phyloP scores from a whole-genome alignment of 2,797 vertebrate species.

The Mormyrus hasselquistii region DNA sequence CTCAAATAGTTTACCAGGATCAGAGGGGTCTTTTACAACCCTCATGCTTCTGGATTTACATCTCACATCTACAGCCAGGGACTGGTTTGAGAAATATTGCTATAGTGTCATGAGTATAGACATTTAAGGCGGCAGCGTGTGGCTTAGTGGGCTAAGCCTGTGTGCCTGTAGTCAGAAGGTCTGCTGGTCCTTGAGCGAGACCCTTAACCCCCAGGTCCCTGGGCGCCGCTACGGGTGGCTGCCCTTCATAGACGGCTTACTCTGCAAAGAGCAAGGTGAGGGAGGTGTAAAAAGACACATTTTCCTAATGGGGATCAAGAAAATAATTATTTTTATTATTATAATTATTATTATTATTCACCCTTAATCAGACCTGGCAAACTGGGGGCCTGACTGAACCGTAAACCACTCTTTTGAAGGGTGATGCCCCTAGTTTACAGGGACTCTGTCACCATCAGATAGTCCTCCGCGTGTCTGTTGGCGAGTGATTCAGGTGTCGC shows the following conservation, averaged over 20 bases:
- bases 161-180: too few relatives aligned
- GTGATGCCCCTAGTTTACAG: not conserved
- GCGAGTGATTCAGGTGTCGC: not conserved
- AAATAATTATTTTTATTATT: not conserved
- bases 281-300: too few relatives aligned
- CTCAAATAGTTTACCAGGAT: too few relatives aligned
- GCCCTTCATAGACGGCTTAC: too few relatives aligned
- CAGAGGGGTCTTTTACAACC: too few relatives aligned
- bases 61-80: not conserved
- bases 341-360: not conserved
- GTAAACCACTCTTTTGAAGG: not conserved
- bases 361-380: not conserved
- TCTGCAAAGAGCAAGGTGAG: too few relatives aligned
- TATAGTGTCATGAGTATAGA: not conserved
- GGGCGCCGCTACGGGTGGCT: too few relatives aligned
- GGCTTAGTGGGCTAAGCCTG: too few relatives aligned
- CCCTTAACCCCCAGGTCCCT: too few relatives aligned
- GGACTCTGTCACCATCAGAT: not conserved
- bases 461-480: not conserved
- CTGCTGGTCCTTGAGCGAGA: too few relatives aligned
- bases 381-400: not conserved
- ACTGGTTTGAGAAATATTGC: not conserved
- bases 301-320: not conserved
- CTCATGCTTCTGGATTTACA: too few relatives aligned
- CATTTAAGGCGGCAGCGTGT: too few relatives aligned